Conservation (phyloP, 2,888 invertebrate species). For the Ethmia dodecea region DNA sequence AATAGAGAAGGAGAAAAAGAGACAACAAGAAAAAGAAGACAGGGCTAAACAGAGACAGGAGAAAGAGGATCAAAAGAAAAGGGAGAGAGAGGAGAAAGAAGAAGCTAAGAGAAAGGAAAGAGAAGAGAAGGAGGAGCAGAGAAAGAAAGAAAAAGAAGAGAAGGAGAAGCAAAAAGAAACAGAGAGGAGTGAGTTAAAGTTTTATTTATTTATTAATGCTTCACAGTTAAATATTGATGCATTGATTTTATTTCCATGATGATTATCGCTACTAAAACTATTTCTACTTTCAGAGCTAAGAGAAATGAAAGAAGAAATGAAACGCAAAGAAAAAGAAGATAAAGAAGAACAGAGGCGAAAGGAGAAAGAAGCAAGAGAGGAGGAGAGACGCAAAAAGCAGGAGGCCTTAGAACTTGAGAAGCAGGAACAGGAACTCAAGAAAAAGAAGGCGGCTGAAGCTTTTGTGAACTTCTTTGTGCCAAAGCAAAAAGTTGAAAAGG, state of each 20-base stretch:
- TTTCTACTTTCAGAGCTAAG: slow-evolving; percentile 38
- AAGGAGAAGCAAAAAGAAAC: slow-evolving; percentile 73
- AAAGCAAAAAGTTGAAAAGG: slow-evolving; percentile 71
- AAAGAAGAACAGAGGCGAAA: slow-evolving; percentile 70
- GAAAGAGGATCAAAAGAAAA: slow-evolving; percentile 56
- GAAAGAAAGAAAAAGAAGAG: slow-evolving; percentile 68
- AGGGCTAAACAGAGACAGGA: slow-evolving; percentile 60
- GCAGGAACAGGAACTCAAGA: slow-evolving; percentile 84
- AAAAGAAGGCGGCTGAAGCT: slow-evolving; percentile 86
- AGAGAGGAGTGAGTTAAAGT: slow-evolving; percentile 66
- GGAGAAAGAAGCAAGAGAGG: slow-evolving; percentile 75
- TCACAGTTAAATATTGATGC: not conserved
- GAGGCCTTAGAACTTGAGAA: slow-evolving; percentile 80
- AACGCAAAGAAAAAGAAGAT: slow-evolving; percentile 60
- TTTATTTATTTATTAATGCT: not conserved
- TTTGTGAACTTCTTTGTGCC: slow-evolving; percentile 90
- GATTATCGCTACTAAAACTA: too few species aligned
- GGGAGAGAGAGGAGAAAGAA: slow-evolving; percentile 63
- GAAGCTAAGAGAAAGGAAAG: slow-evolving; percentile 60
- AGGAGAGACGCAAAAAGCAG: slow-evolving; percentile 80
- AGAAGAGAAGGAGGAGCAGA: slow-evolving; percentile 75
- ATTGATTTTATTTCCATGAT: not conserved
- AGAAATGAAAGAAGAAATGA: slow-evolving; percentile 63
- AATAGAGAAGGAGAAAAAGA: slow-evolving; percentile 60
- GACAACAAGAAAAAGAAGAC: slow-evolving; percentile 67